Evolutionary conservation across 1,140 invertebrate species (phyloP).

Genomic region (Bradysia coprophila): DNA sequence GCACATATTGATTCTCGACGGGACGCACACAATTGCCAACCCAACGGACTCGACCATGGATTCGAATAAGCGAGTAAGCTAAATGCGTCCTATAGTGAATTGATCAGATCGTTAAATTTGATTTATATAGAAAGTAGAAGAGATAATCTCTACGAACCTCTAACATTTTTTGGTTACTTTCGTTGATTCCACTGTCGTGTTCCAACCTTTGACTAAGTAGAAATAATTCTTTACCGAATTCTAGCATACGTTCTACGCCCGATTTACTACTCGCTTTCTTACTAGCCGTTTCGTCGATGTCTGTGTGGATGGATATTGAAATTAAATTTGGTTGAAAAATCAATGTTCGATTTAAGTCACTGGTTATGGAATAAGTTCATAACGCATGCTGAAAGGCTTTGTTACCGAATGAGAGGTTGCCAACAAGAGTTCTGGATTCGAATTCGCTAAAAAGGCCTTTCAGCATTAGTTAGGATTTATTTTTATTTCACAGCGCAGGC

Average conservation of each 20-base stretch:
- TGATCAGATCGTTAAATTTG: too few relatives aligned
- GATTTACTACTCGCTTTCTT: conserved; percentile 57
- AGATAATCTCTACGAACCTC: conserved; percentile 39
- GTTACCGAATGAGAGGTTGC: too few relatives aligned
- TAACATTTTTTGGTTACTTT: conserved; percentile 83
- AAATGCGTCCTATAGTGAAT: conserved; percentile 77
- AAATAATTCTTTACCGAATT: conserved; percentile 86
- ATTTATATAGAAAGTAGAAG: conserved; percentile 1
- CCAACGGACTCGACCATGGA: conserved; percentile 90
- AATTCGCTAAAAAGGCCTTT: too few relatives aligned
- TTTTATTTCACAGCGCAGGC: too few relatives aligned
- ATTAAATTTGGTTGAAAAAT: conserved; percentile 2
- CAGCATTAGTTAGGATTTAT: too few relatives aligned
- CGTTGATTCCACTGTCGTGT: conserved; percentile 64
- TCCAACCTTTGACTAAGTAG: conserved; percentile 71
- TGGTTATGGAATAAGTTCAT: too few relatives aligned
- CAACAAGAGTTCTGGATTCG: too few relatives aligned
- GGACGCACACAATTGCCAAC: conserved; percentile 82
- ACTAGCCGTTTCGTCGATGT: conserved; percentile 27
- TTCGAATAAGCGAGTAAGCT: conserved; percentile 94
- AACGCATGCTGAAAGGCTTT: too few relatives aligned
- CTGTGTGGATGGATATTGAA: conserved; percentile 8
- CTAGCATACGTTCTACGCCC: conserved; percentile 76
- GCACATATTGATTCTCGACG: conserved; percentile 88
- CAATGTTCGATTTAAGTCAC: neutral